phyloP scores from a whole-genome alignment of 2,888 invertebrate species.

The Ischnus inquisitorius region DNA sequence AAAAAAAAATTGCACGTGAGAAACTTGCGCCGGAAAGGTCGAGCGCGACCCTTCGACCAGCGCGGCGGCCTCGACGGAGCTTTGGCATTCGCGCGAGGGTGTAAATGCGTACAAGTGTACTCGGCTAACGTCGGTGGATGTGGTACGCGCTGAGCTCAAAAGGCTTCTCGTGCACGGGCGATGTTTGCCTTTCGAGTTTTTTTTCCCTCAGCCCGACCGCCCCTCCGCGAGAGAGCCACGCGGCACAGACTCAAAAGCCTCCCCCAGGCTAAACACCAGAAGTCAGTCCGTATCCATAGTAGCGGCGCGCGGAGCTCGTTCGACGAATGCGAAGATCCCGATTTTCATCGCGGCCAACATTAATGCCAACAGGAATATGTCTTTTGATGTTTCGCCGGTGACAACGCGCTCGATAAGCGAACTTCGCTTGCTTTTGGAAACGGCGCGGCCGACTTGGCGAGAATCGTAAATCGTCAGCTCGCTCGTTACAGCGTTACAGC shows the following conservation, averaged over 20 bases:
- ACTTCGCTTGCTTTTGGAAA: neutral
- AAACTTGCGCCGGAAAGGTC: slow-evolving; percentile 53
- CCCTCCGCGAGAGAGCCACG: slow-evolving; percentile 1
- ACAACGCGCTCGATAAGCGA: slow-evolving; percentile 11
- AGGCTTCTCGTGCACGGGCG: slow-evolving; percentile 67
- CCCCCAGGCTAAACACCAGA: slow-evolving; percentile 34
- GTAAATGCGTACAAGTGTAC: slow-evolving; percentile 49
- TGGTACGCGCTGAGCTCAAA: slow-evolving; percentile 61
- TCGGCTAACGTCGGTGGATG: slow-evolving; percentile 19
- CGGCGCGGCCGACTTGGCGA: slow-evolving; percentile 7
- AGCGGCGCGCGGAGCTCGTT: slow-evolving; percentile 39
- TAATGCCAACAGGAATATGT: slow-evolving; percentile 43
- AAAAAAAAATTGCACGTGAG: slow-evolving; percentile 51
- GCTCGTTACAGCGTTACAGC: neutral
- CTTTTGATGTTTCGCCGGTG: slow-evolving; percentile 58
- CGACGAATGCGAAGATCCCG: slow-evolving; percentile 61
- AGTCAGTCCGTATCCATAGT: slow-evolving; percentile 52
- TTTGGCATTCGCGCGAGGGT: slow-evolving; percentile 44
- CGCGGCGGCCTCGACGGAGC: slow-evolving; percentile 18
- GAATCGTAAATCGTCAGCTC: neutral
- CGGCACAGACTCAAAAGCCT: slow-evolving; percentile 62
- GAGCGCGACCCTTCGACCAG: slow-evolving; percentile 64
- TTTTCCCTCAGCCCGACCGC: too few species aligned
- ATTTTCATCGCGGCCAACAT: slow-evolving; percentile 55
- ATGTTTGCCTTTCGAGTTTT: slow-evolving; percentile 70